Evolutionary conservation across 1,140 invertebrate species (phyloP), one percentile per base, ranked within the genome.

Genomic region (Drosophila busckii): DNA sequence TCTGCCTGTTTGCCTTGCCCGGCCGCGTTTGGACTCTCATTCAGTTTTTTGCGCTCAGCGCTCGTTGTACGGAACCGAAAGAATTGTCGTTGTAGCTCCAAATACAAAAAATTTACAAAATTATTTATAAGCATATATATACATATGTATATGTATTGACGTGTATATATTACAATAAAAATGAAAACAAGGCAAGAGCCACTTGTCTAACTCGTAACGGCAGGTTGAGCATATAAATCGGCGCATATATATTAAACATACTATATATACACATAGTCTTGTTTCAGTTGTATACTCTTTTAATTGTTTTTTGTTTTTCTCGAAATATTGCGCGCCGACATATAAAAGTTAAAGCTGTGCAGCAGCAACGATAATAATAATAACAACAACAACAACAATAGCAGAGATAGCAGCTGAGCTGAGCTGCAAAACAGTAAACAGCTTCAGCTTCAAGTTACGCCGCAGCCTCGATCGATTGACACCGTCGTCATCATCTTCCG

Each of bases 41-140:
- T 80, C 73, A 80, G 73, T 80, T 80, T 80, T 78, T 80, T 80
- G 73, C 73, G 73, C 73, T 80, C 73, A 80, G 78, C 73, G 75
- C 73, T 80, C 64, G 73, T 80, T 80, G 73, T 82, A 80, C 73
- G 73, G 68, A 73, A 80, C 73, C 73, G 73, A 75, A 73, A 73
- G 70, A 69, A 49, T 59, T 62, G 61, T 52, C 45, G 46, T 62
- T 68, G 69, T 75, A 66, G 70, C 71, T 63, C 68, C 52, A 49
- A 71, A 66, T 32, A 50, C 16, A 32, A 42, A 31, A 50, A 22
- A 20, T 9, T 19, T 6, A 32, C 7, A 55, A 22, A 13, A 29
- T 37, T 42, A 25, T 19, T 6, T 23, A 56, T 22, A 22, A 34
- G 31, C 25, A 44, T 19, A 20, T 26, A 44, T 16, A 20, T 5